phyloP scores from a whole-genome alignment of 2,797 vertebrate genomes.

The Cirrhinus molitorella region DNA sequence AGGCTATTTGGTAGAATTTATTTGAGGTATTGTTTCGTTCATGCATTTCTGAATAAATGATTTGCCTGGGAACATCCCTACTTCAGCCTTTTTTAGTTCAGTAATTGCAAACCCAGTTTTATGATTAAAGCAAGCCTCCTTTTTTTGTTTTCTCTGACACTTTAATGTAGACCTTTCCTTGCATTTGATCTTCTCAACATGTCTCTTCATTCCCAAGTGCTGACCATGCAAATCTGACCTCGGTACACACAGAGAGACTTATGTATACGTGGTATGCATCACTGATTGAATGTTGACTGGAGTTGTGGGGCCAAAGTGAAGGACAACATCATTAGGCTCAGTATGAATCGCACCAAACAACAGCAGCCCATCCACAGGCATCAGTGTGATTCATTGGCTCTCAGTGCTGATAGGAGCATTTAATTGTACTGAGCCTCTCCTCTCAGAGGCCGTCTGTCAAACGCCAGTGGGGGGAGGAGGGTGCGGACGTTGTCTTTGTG shows the following conservation, averaged over 20 bases:
- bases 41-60: neutral
- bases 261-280: slow-evolving; percentile 13
- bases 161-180: slow-evolving; percentile 4
- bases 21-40: neutral
- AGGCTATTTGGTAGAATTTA: neutral
- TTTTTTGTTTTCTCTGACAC: slow-evolving; percentile 9
- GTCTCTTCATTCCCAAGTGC: slow-evolving; percentile 7
- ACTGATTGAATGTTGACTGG: slow-evolving; percentile 14
- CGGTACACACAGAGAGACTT: neutral
- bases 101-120: neutral
- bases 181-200: slow-evolving; percentile 15
- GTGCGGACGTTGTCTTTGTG: neutral
- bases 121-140: neutral
- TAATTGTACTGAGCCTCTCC: slow-evolving; percentile 69
- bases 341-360: slow-evolving; percentile 71
- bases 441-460: slow-evolving; percentile 29
- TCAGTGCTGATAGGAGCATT: slow-evolving; percentile 66
- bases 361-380: slow-evolving; percentile 73
- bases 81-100: neutral
- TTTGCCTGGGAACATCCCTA: neutral
- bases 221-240: neutral
- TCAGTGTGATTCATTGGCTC: slow-evolving; percentile 76
- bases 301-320: slow-evolving; percentile 63
- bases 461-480: neutral
- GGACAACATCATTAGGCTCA: slow-evolving; percentile 78